Base-by-base conservation (phyloP, 2,888 invertebrate species). In the Bombylius major region DNA sequence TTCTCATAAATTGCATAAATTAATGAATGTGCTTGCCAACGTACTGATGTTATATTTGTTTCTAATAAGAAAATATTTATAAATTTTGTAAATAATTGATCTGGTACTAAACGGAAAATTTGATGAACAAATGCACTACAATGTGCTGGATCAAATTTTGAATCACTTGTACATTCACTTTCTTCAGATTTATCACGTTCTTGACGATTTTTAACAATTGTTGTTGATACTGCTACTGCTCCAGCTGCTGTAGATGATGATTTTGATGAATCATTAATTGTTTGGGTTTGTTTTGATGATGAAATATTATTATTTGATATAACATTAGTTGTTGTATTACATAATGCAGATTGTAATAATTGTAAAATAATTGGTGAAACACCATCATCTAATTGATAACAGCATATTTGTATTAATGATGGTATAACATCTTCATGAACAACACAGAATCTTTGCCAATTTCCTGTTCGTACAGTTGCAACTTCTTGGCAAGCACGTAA, bases 1-100 rank as follows among this genome's bases (percentile, higher is more conserved):
- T 93, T 90, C 70, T 87, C 88, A 70, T 91, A 91, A 62, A 94
- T 83, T 1, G 91, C 87, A 34, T 88, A 78, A 42, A 92, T 77
- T 4, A 94, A 76, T 0, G 89, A 87, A 71, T 98, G 97, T 0
- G 94, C 93, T 73, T 96, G 95, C 96, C 96, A 96, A 58, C 98
- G 84, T 12, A 95, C 87, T 32, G 88, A 84, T 0, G 93, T 91
- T 9, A 89, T 87, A 70, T 96, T 96, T 0, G 94, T 95, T 72
- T 96, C 95, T 59, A 97, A 76, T 49, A 96, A 79, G 77, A 96
- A 97, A 1, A 90, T 89, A 63, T 89, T 85, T 23, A 97, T 82
- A 65, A 96, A 96, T 59, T 78, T 78, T 8, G 74, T 76, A 11
- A 79, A 65, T 36, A 77, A 62, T 9, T 69, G 67, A 56, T 77